Base-by-base conservation (phyloP, 1,140 invertebrate genomes). In the Drosophila quadrilineata region DNA sequence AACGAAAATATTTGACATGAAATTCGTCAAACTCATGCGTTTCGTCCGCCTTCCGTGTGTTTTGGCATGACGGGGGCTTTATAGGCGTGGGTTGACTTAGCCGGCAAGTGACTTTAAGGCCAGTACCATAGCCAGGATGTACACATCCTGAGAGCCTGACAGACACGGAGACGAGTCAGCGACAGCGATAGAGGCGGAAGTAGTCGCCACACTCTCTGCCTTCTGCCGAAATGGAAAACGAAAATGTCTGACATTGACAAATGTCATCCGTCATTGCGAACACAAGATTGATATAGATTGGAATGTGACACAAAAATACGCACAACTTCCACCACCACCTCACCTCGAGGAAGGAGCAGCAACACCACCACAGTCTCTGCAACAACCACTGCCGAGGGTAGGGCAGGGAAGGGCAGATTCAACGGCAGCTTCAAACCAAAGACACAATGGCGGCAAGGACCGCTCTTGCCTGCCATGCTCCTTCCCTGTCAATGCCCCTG, bases 211-310 rank as follows among this genome's bases (percentile, higher is more conserved):
- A 22, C 58, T 43, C 38, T 26, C 75, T 84, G 67, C 84, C 71
- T 71, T 87, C 87, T 79, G 67, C 77, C 76, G 63, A 86, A 89
- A 80, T 74, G 87, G 72, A 88, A 88, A 89, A 89, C 87, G 88
- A 89, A 89, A 88, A 89, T 89, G 87, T 87, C 87, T 89, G 87
- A 89, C 87, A 89, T 89, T 89, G 87, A 89, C 87, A 89, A 89
- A 89, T 89, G 87, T 71, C 87, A 89, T 89, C 87, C 87, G 87
- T 89, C 87, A 89, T 89, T 89, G 87, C 80, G 85, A 89, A 89
- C 87, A 89, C 70, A 89, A 89, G 87, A 89, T 89, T 89, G 87
- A 89, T 89, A 89, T 89, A 89, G 87, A 89, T 89, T 89, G 87
- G 87, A 89, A 88, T 89, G 87, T 89, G 87, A 89, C 87, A 89